These are phyloP conservation scores for Acrocephalus arundinaceus DNA, from an alignment of 2,113 vertebrate species.

Conservation along the genomic window DNA sequence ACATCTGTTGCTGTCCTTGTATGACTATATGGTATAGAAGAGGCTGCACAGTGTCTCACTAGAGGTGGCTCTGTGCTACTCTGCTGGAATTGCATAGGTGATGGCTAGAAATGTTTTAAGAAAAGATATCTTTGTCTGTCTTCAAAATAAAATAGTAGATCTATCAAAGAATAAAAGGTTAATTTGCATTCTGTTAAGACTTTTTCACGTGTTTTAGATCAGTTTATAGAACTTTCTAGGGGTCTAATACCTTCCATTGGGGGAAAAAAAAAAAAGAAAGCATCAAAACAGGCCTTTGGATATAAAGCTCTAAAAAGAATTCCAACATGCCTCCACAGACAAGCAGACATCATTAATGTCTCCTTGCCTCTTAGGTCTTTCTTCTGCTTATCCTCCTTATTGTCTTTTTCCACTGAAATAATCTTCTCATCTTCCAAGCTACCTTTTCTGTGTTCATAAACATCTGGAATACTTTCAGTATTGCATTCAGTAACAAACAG, in stretches of 20 bases:
- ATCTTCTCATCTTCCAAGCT: not conserved
- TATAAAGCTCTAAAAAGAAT: not conserved
- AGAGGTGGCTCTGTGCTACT: conserved; percentile 61
- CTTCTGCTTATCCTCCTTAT: not conserved
- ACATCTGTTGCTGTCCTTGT: conserved; percentile 83
- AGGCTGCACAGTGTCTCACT: conserved; percentile 79
- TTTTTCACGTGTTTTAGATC: not conserved
- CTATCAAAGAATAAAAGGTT: not conserved
- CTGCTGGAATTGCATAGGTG: conserved; percentile 40
- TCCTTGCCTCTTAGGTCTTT: not conserved
- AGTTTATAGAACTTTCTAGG: not conserved
- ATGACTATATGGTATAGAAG: conserved; percentile 79
- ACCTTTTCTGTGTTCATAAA: not conserved
- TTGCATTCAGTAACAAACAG: not conserved
- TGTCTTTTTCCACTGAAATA: not conserved
- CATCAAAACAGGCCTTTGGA: not conserved
- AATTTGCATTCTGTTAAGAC: not conserved
- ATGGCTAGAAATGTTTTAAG: conserved; percentile 57
- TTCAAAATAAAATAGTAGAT: not conserved
- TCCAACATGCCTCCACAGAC: not conserved
- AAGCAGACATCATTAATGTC: not conserved
- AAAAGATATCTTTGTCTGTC: not conserved
- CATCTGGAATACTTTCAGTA: not conserved
- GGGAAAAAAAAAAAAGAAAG: not conserved
- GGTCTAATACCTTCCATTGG: not conserved